A percentile compares a stretch with the other conserved stretches of the same genome.
Evolutionary conservation across 2,888 invertebrate species (phyloP).

Genomic region (Parnassius orleans): DNA sequence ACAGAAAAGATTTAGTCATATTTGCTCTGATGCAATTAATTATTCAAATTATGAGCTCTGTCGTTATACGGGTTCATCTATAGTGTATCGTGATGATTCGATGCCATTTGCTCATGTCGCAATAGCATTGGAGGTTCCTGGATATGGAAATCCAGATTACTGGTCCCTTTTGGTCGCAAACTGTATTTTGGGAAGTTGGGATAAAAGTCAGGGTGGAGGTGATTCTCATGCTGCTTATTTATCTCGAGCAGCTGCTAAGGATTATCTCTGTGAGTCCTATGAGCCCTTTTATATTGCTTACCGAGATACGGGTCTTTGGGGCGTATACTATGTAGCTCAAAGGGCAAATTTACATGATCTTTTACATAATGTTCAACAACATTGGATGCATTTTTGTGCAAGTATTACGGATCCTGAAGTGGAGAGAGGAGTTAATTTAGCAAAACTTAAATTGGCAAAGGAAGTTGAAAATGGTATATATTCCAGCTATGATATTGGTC

Average conservation of each 20-base stretch:
- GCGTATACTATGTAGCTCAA: conserved; percentile 62
- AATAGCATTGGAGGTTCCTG: conserved; percentile 70
- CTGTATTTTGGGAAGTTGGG: conserved; percentile 64
- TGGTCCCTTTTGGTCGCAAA: conserved; percentile 54
- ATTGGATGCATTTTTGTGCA: conserved; percentile 63
- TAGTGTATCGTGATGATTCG: conserved; percentile 61
- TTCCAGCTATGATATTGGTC: conserved; percentile 58
- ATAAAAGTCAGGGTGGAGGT: conserved; percentile 50
- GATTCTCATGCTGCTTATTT: conserved; percentile 46
- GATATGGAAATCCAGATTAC: conserved; percentile 53
- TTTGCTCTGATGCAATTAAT: conserved; percentile 30
- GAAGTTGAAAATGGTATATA: conserved; percentile 45
- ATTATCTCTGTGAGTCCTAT: conserved; percentile 56
- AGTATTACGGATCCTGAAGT: conserved; percentile 47
- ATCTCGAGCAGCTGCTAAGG: conserved; percentile 48
- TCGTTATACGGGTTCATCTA: conserved; percentile 45
- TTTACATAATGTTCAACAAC: conserved; percentile 52
- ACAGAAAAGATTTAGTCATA: conserved; percentile 74
- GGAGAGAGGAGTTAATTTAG: conserved; percentile 49
- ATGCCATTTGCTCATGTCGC: conserved; percentile 65
- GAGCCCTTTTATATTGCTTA: conserved; percentile 69
- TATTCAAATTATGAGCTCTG: conserved; percentile 36
- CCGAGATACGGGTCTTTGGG: conserved; percentile 70
- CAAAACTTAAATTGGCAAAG: conserved; percentile 50
- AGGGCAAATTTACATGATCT: conserved; percentile 56